Evolutionary conservation across 1,140 invertebrate species (phyloP), one percentile per base, ranked within the genome.

Genomic region (Drosophila paulistorum): DNA sequence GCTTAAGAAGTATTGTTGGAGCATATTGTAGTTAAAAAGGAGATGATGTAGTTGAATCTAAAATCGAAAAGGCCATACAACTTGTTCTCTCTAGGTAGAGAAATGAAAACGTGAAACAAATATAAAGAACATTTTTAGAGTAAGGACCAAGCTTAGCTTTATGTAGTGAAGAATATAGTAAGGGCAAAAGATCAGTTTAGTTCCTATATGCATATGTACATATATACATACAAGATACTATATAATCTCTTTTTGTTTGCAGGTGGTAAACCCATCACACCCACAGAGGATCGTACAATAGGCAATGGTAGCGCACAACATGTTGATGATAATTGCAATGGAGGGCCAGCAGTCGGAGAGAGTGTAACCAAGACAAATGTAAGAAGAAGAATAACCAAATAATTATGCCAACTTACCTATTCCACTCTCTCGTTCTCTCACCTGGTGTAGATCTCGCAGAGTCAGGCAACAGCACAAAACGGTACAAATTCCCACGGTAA

Each of bases 211-310:
- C 1, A 1, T 4, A 26, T 26, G 26, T 26, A 17, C 17, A 26
- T 26, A 23, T 23, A 23, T 23, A 23, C 0, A 23, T 23, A 23
- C 0, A 30, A 30, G 30, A 0, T 30, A 30, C 30, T 7, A 26
- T 30, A 30, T 30, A 30, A 30, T 33, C 33, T 58, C 2, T 2
- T 11, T 37, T 41, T 23, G 0, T 54, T 57, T 48, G 5, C 23
- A 92, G 91, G 90, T 65, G 96, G 96, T 48, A 96, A 96, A 89
- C 96, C 96, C 57, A 96, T 97, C 85, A 96, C 95, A 59, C 95
- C 95, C 70, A 96, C 95, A 65, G 89, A 91, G 73, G 91, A 92
- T 76, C 75, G 93, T 75, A 79, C 75, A 72, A 87, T 92, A 77
- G 83, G 75, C 71, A 92, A 92, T 74, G 91, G 91, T 20, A 91